Evolutionary conservation across 2,113 vertebrate species (phyloP), one percentile per base, ranked within the genome.

Genomic region (Phainopepla nitens): DNA sequence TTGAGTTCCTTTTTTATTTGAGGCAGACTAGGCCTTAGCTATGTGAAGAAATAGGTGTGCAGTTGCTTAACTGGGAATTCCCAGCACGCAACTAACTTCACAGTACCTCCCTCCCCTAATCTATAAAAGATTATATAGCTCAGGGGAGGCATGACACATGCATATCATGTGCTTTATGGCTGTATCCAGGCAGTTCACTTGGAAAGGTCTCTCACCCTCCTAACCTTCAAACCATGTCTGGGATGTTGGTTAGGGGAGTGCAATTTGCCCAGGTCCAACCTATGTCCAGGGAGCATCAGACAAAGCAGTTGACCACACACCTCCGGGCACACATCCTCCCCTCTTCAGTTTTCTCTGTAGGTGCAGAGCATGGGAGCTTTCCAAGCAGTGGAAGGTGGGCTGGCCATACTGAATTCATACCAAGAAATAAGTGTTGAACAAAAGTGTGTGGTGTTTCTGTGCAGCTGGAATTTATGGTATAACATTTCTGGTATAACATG

Each of bases 221-320:
- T 41, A n/a, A 86, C 24, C 53, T 41, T 39, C n/a, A 72, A 28
- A 45, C 5, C 11, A 12, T 16, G 7, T 11, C 54, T n/a, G 69
- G 50, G 24, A 21, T 44, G 11, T 19, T 91, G 35, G 22, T 33
- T 10, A 56, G 66, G 22, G 10, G 16, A 69, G 49, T n/a, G 23
- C 15, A 65, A 42, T 54, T 82, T 41, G 8, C 3, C 24, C 19
- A 24, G 24, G 27, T 60, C 66, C 65, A 54, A 88, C 39, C 20
- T 8, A 9, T 2, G 4, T 29, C 21, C 49, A 62, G 47, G 51
- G 29, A 75, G 7, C 23, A 56, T 3, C 19, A 39, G 22, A 18
- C 14, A 29, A 20, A 20, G 44, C 9, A 15, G 11, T 1, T 45
- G 23, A 9, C 13, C 25, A 13, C 25, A 25, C 1, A 2, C 6